Conservation (phyloP, 2,113 vertebrate species). For the Halcyon malimbica region DNA sequence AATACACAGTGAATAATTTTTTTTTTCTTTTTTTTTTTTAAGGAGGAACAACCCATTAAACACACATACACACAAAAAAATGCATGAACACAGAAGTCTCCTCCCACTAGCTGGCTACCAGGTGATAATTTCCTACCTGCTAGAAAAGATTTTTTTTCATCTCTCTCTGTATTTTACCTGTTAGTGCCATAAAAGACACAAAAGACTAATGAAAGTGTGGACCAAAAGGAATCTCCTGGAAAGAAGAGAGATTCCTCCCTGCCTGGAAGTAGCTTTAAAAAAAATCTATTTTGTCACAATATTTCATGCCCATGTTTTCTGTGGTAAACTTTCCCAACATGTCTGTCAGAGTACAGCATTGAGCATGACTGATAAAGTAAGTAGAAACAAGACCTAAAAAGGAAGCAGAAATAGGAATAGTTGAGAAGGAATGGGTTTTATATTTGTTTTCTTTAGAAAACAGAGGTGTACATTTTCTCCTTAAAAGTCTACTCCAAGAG, state of each 20-base stretch:
- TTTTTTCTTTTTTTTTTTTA: neutral
- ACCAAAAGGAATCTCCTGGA: neutral
- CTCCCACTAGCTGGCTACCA: neutral
- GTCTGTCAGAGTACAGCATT: neutral
- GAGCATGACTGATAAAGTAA: neutral
- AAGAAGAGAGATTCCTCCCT: neutral
- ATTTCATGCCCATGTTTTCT: neutral
- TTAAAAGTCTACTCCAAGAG: neutral
- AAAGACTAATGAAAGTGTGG: neutral
- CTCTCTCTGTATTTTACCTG: neutral
- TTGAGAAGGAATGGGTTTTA: neutral
- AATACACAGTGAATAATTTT: neutral
- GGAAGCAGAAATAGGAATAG: neutral
- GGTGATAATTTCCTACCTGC: neutral
- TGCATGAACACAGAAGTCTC: neutral
- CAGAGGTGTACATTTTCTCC: neutral
- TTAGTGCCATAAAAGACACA: neutral
- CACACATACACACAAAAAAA: neutral
- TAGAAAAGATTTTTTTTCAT: neutral
- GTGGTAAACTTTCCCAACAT: neutral
- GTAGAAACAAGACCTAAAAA: neutral
- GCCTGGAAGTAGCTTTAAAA: neutral
- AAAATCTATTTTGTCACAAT: neutral
- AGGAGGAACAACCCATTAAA: neutral
- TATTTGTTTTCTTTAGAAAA: neutral